Percentiles rank a stretch among this genome's conserved stretches.
Evolutionary conservation across 2,888 invertebrate species (phyloP).

Genomic region (Choristoneura rosaceana): DNA sequence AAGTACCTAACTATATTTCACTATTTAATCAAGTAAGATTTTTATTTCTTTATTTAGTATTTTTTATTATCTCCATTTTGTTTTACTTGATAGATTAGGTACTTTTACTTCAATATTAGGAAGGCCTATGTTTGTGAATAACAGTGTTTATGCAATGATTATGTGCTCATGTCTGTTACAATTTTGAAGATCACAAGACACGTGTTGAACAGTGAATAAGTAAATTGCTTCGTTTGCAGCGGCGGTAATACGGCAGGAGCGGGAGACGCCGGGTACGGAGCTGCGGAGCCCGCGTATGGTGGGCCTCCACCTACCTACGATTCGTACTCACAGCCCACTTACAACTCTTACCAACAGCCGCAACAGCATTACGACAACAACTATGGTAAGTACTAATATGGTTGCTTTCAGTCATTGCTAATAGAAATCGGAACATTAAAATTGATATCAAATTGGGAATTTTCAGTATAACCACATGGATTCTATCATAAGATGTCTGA

Average conservation of each 20-base stretch:
- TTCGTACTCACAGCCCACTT: slow-evolving; percentile 71
- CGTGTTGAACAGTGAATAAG: background rate
- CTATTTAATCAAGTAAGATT: too few relatives aligned
- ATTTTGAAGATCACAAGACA: background rate
- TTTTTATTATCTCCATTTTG: too few relatives aligned
- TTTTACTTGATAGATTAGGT: too few relatives aligned
- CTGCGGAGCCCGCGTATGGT: slow-evolving; percentile 71
- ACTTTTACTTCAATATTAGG: too few relatives aligned
- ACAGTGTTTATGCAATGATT: too few relatives aligned
- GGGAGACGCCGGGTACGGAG: slow-evolving; percentile 77
- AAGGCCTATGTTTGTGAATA: too few relatives aligned
- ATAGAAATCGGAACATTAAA: background rate
- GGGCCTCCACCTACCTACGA: slow-evolving; percentile 68
- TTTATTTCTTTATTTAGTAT: too few relatives aligned
- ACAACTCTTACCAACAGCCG: slow-evolving; percentile 73
- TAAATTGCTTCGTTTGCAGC: slow-evolving; percentile 21
- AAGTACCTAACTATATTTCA: too few relatives aligned
- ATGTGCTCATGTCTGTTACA: too few relatives aligned
- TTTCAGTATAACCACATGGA: background rate
- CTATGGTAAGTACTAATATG: slow-evolving; percentile 70
- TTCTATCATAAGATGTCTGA: background rate
- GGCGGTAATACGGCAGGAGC: slow-evolving; percentile 65
- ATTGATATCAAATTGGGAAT: background rate
- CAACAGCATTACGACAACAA: slow-evolving; percentile 72
- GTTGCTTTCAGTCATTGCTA: background rate